Conservation (phyloP, 2,113 vertebrate genomes). For the Albula goreensis region DNA sequence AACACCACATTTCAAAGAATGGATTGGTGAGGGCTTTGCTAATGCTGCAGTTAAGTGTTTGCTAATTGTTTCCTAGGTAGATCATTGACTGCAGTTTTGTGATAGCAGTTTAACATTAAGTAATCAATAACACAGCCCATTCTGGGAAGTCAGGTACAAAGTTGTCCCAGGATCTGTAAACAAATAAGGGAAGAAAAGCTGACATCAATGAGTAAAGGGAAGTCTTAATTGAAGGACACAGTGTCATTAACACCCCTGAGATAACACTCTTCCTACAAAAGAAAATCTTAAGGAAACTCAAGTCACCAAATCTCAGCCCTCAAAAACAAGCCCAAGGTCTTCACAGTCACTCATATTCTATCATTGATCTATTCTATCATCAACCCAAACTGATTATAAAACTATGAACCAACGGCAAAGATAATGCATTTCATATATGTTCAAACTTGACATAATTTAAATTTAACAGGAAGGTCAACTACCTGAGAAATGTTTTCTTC, state of each 20-base stretch:
- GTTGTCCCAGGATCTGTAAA: constrained; percentile 9
- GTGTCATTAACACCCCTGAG: background rate
- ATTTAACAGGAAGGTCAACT: background rate
- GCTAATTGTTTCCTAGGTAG: constrained; percentile 21
- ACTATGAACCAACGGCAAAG: background rate
- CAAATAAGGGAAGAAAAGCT: constrained; percentile 12
- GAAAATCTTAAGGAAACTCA: background rate
- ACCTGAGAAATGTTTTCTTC: background rate
- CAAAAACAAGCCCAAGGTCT: background rate
- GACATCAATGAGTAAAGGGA: constrained; percentile 17
- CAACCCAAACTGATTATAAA: background rate
- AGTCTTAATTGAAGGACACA: constrained; percentile 8
- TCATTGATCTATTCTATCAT: background rate
- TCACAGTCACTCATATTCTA: background rate
- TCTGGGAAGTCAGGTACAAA: constrained; percentile 15
- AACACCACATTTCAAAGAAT: constrained; percentile 22
- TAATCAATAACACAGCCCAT: constrained; percentile 10
- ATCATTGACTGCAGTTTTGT: constrained; percentile 34
- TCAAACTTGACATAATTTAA: background rate
- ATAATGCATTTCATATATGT: too few species aligned
- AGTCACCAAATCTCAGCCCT: background rate
- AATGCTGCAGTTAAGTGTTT: constrained; percentile 3
- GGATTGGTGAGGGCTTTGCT: constrained; percentile 35
- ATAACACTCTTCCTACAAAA: background rate
- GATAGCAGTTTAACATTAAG: constrained; percentile 19